These are phyloP conservation scores for Radopholus similis DNA, from an alignment of 1,140 invertebrate genomes.

Conservation along the genomic window DNA sequence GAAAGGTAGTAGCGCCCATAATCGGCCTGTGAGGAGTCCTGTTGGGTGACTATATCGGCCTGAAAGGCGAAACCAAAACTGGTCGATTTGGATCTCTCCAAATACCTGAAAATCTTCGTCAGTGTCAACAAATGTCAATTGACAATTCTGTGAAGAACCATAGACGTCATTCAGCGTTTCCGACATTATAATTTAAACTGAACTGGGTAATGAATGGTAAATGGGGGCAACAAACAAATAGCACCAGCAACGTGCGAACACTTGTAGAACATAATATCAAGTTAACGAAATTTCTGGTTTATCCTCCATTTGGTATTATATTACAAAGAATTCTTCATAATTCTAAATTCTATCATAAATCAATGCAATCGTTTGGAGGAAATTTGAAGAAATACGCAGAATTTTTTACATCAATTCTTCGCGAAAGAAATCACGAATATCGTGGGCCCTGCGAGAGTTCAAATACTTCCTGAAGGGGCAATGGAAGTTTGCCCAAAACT, in stretches of 20 bases:
- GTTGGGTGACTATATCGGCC: slow-evolving; percentile 15
- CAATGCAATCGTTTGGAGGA: too few relatives aligned
- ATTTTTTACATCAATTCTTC: not conserved
- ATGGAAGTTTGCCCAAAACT: too few relatives aligned
- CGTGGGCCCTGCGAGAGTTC: slow-evolving; percentile 20
- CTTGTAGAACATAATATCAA: too few relatives aligned
- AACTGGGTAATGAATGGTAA: too few relatives aligned
- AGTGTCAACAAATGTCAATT: slow-evolving; percentile 27
- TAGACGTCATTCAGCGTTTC: not conserved
- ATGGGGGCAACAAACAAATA: too few relatives aligned
- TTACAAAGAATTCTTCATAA: not conserved
- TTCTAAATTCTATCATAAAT: not conserved
- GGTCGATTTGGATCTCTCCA: not conserved
- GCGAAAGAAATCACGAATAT: slow-evolving; percentile 39
- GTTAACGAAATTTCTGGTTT: too few relatives aligned
- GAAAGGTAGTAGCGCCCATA: not conserved
- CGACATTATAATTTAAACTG: not conserved
- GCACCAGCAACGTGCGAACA: too few relatives aligned
- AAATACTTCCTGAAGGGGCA: slow-evolving; percentile 28
- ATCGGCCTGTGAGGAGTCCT: slow-evolving; percentile 6
- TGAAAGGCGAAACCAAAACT: not conserved
- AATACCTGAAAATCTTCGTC: slow-evolving; percentile 23
- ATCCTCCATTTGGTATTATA: too few relatives aligned
- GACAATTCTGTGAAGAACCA: slow-evolving; percentile 15
- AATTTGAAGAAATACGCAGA: too few relatives aligned